Base-by-base conservation (phyloP, 2,113 vertebrate species). In the Sinocyclocheilus anophthalmus region DNA sequence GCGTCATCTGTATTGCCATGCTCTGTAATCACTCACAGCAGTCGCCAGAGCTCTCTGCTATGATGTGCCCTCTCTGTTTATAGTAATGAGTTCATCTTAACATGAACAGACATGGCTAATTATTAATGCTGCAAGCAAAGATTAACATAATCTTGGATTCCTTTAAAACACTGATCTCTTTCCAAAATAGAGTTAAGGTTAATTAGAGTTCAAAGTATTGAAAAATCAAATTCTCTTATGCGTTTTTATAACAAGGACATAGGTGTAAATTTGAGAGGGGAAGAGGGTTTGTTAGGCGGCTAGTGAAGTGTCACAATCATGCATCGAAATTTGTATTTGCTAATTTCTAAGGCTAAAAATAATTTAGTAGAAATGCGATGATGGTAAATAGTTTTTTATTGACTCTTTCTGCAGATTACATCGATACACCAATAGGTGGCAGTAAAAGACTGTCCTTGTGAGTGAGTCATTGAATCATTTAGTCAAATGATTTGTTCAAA, bases 1-100 rank as follows among this genome's bases (percentile, higher is more conserved):
- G 86, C 63, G 69, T 87, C 81, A 42, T 84, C 76, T 84, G 81
- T 73, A 75, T 26, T 85, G 67, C 59, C 75, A 76, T 55, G 5
- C 81, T 77, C 57, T 50, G 45, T 77, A 86, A 84, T 84, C 69
- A 86, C 55, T 84, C 70, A 65, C 42, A 73, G 53, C 80, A 55
- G 42, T 73, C 61, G 76, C 55, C 30, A 73, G 30, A 11, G 53
- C 53, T 78, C 30, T 78, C 48, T 11, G 76, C 37, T 48, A 26
- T 80, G 55, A 80, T 63, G 78, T 39, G 26, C 65, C 26, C 77
- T n/a, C 33, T 79, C 30, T 61, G 77, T 80, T 80, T 80, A 80
- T 42, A 39, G 37, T 80, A 80, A 80, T 65, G 59, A 81, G 78
- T 45, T 81, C 37, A 45, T 81, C 59, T 81, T 45, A 18, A 81